A percentile compares a stretch with the other conserved stretches of the same genome.
These are phyloP conservation scores for Idaea straminata DNA, from an alignment of 2,888 invertebrate species.

Conservation along the genomic window DNA sequence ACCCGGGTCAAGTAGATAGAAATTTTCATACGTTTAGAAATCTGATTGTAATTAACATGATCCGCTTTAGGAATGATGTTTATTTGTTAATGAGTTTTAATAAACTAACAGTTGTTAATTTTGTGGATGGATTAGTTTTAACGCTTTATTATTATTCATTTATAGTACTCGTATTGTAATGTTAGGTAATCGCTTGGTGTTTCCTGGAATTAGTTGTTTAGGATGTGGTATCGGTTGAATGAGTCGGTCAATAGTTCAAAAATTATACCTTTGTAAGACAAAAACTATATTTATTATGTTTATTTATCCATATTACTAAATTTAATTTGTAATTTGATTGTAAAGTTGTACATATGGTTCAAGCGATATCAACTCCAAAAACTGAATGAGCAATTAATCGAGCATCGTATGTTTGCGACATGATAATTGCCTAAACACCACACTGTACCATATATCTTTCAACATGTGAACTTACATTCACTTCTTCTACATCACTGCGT, in stretches of 20 bases:
- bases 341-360: conserved; percentile 34
- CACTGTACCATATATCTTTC: conserved; percentile 33
- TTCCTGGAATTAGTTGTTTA: background rate
- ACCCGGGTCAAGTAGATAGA: conserved; percentile 56
- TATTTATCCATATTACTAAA: background rate
- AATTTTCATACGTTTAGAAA: conserved; percentile 62
- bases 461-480: conserved; percentile 28
- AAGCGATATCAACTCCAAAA: conserved; percentile 51
- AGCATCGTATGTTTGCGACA: conserved; percentile 58
- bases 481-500: conserved; percentile 31
- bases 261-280: background rate
- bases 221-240: background rate
- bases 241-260: background rate
- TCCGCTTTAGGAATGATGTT: conserved; percentile 42
- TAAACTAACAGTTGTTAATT: conserved; percentile 25
- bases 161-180: background rate
- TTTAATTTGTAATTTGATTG: conserved; percentile 39
- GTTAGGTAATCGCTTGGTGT: background rate
- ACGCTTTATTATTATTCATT: background rate
- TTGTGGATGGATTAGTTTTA: background rate
- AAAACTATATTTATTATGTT: too few species aligned
- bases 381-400: conserved; percentile 61
- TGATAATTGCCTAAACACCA: conserved; percentile 43
- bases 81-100: background rate
- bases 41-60: conserved; percentile 46